Evolutionary conservation across 1,140 invertebrate genomes (phyloP), one percentile per base, ranked within the genome.

Genomic region (Stenopsyche tienmushanensis): DNA sequence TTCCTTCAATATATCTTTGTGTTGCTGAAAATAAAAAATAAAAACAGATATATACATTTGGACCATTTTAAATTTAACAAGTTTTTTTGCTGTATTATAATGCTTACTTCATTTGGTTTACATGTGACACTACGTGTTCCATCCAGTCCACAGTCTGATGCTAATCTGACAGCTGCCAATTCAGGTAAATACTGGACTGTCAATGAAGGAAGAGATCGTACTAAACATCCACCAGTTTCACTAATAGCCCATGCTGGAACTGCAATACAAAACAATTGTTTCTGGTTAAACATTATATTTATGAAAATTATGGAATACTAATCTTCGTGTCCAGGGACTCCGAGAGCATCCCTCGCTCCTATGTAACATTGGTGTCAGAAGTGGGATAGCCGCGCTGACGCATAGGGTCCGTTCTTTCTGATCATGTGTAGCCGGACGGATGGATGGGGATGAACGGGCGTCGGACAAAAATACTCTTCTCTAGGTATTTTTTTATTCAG

Each of bases 111-210:
- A 74, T 87, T 86, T 72, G 86, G 85, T 71, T 85, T 86, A 74
- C 87, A 89, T 24, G 85, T 83, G 62, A 88, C 84, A 50, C 84
- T 78, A 71, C 86, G 82, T 24, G 90, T 90, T 39, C 93, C 94
- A 77, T 93, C 94, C 26, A 94, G 80, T 41, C 92, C 92, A 75
- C 93, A 89, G 77, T 96, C 94, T 39, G 91, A 90, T 21, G 92
- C 92, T 41, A 96, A 79, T 72, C 94, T 90, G 39, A 97, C 83
- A 26, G 92, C 85, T 20, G 93, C 84, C 72, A 90, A 87, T 66
- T 89, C 88, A 25, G 90, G 89, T 70, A 88, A 81, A 70, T 87
- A 90, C 29, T 87, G 79, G 44, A 87, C 83, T 9, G 87, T 89
- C 52, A 90, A 73, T 17, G 87, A 87, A 8, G 88, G 87, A 65